Percentiles rank a stretch among this genome's conserved stretches.
These are phyloP conservation scores for Holothuria leucospilota DNA, from an alignment of 53 echinoderm and acorn worm species.

Conservation along the genomic window DNA sequence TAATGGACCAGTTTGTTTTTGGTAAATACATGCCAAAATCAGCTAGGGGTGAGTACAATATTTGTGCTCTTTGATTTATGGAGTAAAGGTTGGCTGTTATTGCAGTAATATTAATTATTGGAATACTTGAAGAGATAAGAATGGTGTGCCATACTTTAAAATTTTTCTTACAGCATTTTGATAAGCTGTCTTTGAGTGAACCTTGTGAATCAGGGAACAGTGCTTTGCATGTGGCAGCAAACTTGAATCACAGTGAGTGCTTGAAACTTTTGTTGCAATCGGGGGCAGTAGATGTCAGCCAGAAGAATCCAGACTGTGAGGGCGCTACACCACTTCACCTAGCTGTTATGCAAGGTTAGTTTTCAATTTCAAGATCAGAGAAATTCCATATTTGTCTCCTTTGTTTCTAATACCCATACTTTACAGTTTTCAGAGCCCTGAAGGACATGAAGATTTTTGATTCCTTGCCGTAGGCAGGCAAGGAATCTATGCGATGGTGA, in stretches of 20 bases:
- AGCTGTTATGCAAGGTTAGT: conserved; percentile 96
- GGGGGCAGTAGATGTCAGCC: conserved; percentile 75
- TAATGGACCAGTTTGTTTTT: too few species aligned
- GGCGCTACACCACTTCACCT: conserved; percentile 94
- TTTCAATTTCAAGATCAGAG: background rate
- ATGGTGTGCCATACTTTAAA: too few species aligned
- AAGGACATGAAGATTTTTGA: background rate
- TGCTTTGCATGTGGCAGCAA: conserved; percentile 90
- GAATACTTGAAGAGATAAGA: too few species aligned
- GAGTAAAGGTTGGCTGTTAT: too few species aligned
- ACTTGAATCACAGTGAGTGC: conserved; percentile 79
- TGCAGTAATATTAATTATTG: too few species aligned
- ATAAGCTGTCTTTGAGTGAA: conserved; percentile 66
- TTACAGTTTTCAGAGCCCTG: background rate
- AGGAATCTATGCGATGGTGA: too few species aligned
- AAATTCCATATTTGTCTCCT: too few species aligned
- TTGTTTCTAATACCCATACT: background rate
- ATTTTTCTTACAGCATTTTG: conserved; percentile 55
- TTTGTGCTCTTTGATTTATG: too few species aligned
- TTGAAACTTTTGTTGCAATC: conserved; percentile 74
- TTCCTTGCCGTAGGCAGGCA: too few species aligned
- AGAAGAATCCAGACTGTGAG: conserved; percentile 82
- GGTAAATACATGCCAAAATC: too few species aligned
- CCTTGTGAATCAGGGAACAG: conserved; percentile 93
- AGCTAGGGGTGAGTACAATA: too few species aligned